These are phyloP conservation scores for Castor canadensis DNA, from an alignment of 2,113 vertebrate species.

Conservation along the genomic window DNA sequence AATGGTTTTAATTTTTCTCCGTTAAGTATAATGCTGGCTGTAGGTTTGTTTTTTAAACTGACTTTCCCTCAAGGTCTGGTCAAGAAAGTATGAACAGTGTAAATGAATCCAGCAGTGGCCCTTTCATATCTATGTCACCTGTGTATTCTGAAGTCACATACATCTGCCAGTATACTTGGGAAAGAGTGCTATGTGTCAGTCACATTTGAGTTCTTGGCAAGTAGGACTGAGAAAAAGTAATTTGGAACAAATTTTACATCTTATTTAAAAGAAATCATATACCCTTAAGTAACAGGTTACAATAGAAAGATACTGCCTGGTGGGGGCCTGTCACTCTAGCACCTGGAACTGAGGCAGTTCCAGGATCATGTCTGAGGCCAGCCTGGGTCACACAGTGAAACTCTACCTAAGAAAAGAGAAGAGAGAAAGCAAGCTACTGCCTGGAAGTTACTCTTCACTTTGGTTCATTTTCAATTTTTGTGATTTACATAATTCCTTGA, in stretches of 20 bases:
- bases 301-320: slow-evolving; percentile 73
- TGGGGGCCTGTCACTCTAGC: background rate
- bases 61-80: slow-evolving; percentile 41
- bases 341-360: background rate
- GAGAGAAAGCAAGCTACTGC: slow-evolving; percentile 64
- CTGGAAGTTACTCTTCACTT: slow-evolving; percentile 77
- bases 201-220: slow-evolving; percentile 25
- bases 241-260: slow-evolving; percentile 35
- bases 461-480: slow-evolving; percentile 84
- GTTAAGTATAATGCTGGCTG: too few species aligned
- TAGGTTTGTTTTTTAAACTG: slow-evolving; percentile 68
- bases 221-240: slow-evolving; percentile 15
- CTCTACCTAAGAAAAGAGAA: background rate
- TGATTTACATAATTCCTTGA: slow-evolving; percentile 84
- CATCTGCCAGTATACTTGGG: background rate
- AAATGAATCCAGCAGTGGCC: slow-evolving; percentile 56
- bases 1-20: too few species aligned
- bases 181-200: slow-evolving; percentile 31
- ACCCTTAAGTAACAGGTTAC: slow-evolving; percentile 66
- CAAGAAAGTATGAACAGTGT: slow-evolving; percentile 66
- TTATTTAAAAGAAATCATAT: slow-evolving; percentile 55
- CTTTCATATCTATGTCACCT: slow-evolving; percentile 21
- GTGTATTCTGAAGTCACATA: background rate
- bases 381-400: background rate
- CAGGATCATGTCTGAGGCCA: background rate